A percentile compares a stretch with the other conserved stretches of the same genome.
phyloP scores from a whole-genome alignment of 2,113 vertebrate genomes.

The Marcusenius ussheri region DNA sequence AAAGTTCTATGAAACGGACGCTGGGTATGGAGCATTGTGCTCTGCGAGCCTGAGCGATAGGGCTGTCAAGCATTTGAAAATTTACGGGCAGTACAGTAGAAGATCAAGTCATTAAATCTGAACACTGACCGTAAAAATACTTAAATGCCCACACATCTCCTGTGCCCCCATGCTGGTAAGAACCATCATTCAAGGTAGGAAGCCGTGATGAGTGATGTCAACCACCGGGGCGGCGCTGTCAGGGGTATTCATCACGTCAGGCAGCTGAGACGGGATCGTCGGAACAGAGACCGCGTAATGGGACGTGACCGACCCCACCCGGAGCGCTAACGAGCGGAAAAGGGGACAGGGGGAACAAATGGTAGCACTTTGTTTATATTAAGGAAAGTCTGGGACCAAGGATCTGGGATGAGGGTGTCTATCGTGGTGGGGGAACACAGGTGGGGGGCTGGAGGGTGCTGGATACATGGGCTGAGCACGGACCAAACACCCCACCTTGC shows the following conservation, averaged over 20 bases:
- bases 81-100: background rate
- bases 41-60: background rate
- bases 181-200: background rate
- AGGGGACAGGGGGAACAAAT: background rate
- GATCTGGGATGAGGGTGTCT: background rate
- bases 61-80: background rate
- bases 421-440: background rate
- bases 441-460: background rate
- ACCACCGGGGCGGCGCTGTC: background rate
- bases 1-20: background rate
- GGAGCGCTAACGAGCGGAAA: background rate
- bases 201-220: background rate
- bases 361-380: background rate
- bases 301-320: background rate
- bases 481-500: background rate
- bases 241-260: background rate
- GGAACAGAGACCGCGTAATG: background rate
- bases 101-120: constrained; percentile 2
- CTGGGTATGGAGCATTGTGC: background rate
- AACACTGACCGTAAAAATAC: constrained; percentile 4
- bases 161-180: background rate
- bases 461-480: background rate
- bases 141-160: background rate
- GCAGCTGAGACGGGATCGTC: background rate
- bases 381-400: background rate